A percentile compares a stretch with the other conserved stretches of the same genome.
These are phyloP conservation scores for Sisor rabdophorus DNA, from an alignment of 2,113 vertebrate species.

Conservation along the genomic window DNA sequence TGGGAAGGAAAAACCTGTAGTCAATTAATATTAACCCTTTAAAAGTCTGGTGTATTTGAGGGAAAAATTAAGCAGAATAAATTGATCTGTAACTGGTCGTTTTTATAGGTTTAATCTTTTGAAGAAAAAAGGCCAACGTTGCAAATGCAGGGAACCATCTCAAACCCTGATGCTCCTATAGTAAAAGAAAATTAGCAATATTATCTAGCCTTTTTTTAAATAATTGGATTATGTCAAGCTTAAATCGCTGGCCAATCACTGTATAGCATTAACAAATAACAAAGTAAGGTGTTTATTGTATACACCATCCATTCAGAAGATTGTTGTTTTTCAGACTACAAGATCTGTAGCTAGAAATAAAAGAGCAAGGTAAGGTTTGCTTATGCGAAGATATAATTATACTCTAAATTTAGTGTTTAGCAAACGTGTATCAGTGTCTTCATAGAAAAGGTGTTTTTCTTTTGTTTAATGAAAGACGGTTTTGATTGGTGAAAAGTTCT, in stretches of 20 bases:
- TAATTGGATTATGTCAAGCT: constrained; percentile 70
- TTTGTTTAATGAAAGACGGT: too few species aligned
- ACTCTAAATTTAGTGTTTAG: not conserved
- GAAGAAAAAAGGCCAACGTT: constrained; percentile 23
- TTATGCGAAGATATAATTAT: not conserved
- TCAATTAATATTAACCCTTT: not conserved
- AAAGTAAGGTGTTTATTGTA: constrained; percentile 53
- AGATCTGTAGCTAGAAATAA: constrained; percentile 30
- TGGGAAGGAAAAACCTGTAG: not conserved
- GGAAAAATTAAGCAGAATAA: not conserved
- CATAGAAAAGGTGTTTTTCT: too few species aligned
- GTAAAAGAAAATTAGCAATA: constrained; percentile 67
- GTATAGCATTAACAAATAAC: constrained; percentile 40
- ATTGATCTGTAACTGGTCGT: not conserved
- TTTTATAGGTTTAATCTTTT: not conserved
- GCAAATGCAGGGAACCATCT: constrained; percentile 18
- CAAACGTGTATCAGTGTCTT: not conserved
- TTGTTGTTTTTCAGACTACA: constrained; percentile 44
- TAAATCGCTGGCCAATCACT: constrained; percentile 70
- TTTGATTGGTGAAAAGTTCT: not conserved
- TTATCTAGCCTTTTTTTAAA: constrained; percentile 65
- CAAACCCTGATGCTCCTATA: constrained; percentile 31
- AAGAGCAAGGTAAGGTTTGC: constrained; percentile 45
- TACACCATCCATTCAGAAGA: constrained; percentile 64
- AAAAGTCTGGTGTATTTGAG: not conserved